Evolutionary conservation across 53 echinoderm and acorn worm genomes (phyloP).

Genomic region (Henricia sp.): DNA sequence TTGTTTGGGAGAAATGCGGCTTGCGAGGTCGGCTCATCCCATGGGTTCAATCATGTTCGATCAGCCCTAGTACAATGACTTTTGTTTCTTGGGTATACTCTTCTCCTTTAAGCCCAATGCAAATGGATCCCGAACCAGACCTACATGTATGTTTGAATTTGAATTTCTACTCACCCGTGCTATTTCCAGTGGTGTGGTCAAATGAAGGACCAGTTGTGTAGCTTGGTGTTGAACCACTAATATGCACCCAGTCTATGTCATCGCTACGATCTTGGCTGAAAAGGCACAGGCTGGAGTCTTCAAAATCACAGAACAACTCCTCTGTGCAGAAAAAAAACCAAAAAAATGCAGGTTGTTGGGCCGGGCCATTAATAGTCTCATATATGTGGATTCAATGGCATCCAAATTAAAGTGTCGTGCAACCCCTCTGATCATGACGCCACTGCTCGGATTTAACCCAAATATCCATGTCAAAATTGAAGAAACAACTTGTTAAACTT

Average conservation of each 20-base stretch:
- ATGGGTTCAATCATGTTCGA: no score
- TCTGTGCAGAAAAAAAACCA: slow-evolving; percentile 10
- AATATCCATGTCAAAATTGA: no score
- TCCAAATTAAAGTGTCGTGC: no score
- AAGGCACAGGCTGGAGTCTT: slow-evolving; percentile 32
- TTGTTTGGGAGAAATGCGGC: no score
- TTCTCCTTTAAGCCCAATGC: not conserved
- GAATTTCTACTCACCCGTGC: slow-evolving; percentile 64
- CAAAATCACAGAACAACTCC: slow-evolving; percentile 54
- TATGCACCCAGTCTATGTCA: slow-evolving; percentile 59
- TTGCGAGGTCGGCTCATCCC: no score
- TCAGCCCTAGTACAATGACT: no score
- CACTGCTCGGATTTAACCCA: no score
- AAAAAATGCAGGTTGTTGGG: not conserved
- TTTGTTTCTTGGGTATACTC: no score
- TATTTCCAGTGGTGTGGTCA: slow-evolving; percentile 75
- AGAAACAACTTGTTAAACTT: no score
- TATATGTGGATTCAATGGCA: not conserved
- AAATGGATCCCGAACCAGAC: not conserved
- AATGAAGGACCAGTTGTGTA: slow-evolving; percentile 67
- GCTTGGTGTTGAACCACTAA: slow-evolving; percentile 57
- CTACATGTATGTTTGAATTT: not conserved
- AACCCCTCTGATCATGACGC: no score
- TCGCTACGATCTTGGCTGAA: slow-evolving; percentile 69
- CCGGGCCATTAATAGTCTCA: not conserved